These are phyloP conservation scores for Anolis apletophallus DNA, from an alignment of 2,797 vertebrate species.

Conservation along the genomic window DNA sequence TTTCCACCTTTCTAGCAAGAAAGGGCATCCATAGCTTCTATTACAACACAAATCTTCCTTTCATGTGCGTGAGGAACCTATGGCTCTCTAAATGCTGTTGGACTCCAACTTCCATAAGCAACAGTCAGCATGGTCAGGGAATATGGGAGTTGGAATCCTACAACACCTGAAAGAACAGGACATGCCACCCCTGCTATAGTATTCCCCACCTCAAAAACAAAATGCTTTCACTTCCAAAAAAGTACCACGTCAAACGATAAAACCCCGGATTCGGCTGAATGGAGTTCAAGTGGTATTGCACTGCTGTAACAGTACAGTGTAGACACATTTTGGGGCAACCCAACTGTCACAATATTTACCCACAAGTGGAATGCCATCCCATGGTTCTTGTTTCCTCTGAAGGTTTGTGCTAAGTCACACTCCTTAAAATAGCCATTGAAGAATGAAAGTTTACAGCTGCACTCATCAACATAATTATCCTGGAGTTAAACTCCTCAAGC, in stretches of 20 bases:
- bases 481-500: not conserved
- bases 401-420: not conserved
- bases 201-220: not conserved
- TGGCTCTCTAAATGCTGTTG: not conserved
- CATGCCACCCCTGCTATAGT: not conserved
- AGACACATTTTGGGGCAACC: too few relatives aligned
- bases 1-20: not conserved
- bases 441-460: not conserved
- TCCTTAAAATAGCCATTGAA: not conserved
- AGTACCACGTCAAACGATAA: too few relatives aligned
- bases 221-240: not conserved
- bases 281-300: too few relatives aligned
- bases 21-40: not conserved
- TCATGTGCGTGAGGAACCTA: not conserved
- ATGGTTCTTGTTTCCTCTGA: not conserved
- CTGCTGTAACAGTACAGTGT: too few relatives aligned
- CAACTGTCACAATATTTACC: too few relatives aligned
- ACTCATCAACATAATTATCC: not conserved
- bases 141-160: too few relatives aligned
- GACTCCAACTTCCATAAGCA: too few relatives aligned
- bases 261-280: too few relatives aligned
- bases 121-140: too few relatives aligned
- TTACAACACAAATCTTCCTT: not conserved
- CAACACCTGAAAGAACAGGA: too few relatives aligned
- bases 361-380: too few relatives aligned